A percentile compares a stretch with the other conserved stretches of the same genome.
Conservation (phyloP, 2,797 vertebrate species). For the Poecilia wingei region DNA sequence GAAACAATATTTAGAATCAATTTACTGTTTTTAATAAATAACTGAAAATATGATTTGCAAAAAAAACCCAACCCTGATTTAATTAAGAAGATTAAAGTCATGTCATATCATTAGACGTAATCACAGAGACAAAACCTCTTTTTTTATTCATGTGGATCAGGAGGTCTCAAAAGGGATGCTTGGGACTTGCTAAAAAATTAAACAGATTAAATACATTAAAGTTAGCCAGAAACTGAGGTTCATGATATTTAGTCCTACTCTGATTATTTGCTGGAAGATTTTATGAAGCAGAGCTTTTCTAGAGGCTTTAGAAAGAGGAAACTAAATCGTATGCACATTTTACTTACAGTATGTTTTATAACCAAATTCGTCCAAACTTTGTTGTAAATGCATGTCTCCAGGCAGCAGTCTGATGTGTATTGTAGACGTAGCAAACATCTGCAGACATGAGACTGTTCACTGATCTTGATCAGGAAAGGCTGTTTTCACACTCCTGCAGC, state of each 20-base stretch:
- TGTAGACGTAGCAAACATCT: conserved; percentile 69
- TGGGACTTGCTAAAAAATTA: background rate
- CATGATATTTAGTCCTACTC: background rate
- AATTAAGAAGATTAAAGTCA: conserved; percentile 6
- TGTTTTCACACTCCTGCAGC: conserved; percentile 65
- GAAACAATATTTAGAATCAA: conserved; percentile 63
- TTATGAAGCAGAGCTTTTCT: background rate
- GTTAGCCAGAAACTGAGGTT: background rate
- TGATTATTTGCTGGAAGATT: background rate
- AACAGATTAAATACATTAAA: background rate
- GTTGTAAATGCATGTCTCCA: conserved; percentile 34
- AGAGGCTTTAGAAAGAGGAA: background rate
- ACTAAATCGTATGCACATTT: background rate
- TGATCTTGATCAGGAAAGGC: conserved; percentile 77
- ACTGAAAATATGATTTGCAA: conserved; percentile 35
- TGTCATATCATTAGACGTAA: conserved; percentile 12
- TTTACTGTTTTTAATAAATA: conserved; percentile 75
- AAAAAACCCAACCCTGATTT: conserved; percentile 22
- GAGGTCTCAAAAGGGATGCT: background rate
- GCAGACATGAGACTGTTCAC: conserved; percentile 76
- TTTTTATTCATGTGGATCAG: background rate
- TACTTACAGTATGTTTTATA: conserved; percentile 3
- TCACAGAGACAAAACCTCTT: background rate
- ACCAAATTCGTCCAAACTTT: conserved; percentile 27
- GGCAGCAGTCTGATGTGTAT: conserved; percentile 44